These are phyloP conservation scores for Heliconius hermathena DNA, from an alignment of 1,140 invertebrate genomes.

Conservation along the genomic window DNA sequence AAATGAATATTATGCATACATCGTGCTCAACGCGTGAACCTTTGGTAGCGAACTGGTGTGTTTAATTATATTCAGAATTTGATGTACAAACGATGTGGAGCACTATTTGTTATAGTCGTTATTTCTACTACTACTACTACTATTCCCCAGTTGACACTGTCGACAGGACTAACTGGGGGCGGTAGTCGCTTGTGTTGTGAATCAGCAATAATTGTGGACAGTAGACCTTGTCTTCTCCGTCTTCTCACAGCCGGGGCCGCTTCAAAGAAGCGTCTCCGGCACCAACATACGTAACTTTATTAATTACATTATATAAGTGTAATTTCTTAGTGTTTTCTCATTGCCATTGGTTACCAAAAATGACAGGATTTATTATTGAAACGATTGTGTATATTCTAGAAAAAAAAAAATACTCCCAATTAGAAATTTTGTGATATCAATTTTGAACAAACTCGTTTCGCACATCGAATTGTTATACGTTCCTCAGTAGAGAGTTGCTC, in stretches of 20 bases:
- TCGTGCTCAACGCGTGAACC: conserved; percentile 32
- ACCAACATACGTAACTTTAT: conserved; percentile 74
- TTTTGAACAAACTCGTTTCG: conserved; percentile 62
- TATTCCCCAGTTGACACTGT: conserved; percentile 1
- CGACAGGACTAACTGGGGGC: neutral
- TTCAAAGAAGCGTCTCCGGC: conserved; percentile 67
- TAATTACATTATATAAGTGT: conserved; percentile 69
- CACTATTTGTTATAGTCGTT: conserved; percentile 26
- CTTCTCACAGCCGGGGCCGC: conserved; percentile 47
- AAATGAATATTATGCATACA: conserved; percentile 24
- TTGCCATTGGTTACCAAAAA: conserved; percentile 82
- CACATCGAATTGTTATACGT: conserved; percentile 80
- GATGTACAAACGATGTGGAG: conserved; percentile 35
- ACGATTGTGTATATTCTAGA: conserved; percentile 79
- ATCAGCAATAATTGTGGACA: conserved; percentile 73
- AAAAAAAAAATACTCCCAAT: conserved; percentile 72
- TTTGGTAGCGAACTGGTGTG: conserved; percentile 32
- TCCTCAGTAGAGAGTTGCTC: conserved; percentile 68
- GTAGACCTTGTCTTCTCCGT: conserved; percentile 58
- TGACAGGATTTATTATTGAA: conserved; percentile 79
- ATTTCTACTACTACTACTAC: conserved; percentile 1
- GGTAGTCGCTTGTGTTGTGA: conserved; percentile 60
- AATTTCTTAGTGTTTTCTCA: conserved; percentile 72
- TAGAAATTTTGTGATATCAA: conserved; percentile 62
- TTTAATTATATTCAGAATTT: conserved; percentile 16